Conservation (phyloP, 2,113 vertebrate species). For the Otis tarda region DNA sequence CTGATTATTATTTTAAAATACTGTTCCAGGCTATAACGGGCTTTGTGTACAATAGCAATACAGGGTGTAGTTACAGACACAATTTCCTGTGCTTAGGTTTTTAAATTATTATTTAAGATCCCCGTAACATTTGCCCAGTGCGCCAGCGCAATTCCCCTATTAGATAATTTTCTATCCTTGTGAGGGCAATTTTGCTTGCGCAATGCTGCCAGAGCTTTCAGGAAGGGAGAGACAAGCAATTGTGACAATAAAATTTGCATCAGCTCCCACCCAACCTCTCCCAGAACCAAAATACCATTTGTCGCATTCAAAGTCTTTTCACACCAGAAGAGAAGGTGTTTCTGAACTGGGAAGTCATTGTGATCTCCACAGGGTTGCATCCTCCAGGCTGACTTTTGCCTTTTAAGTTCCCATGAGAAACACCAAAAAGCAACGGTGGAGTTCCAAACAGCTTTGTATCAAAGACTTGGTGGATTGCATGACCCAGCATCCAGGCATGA, state of each 20-base stretch:
- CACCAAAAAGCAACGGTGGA: not conserved
- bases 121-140: not conserved
- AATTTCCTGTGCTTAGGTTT: conserved; percentile 62
- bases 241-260: conserved; percentile 72
- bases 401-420: conserved; percentile 4
- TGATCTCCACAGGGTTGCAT: conserved; percentile 13
- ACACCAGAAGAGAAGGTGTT: conserved; percentile 37
- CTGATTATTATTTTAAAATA: conserved; percentile 46
- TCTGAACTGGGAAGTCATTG: conserved; percentile 22
- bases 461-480: not conserved
- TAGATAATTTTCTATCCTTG: conserved; percentile 73
- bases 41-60: conserved; percentile 47
- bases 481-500: not conserved
- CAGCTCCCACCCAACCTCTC: conserved; percentile 73
- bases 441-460: not conserved
- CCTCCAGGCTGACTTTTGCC: not conserved
- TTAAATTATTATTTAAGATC: conserved; percentile 56
- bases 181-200: conserved; percentile 54
- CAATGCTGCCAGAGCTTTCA: conserved; percentile 69
- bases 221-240: conserved; percentile 80
- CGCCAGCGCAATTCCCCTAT: conserved; percentile 64
- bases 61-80: conserved; percentile 57
- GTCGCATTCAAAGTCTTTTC: conserved; percentile 19
- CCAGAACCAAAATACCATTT: conserved; percentile 61
- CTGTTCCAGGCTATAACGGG: conserved; percentile 13